These are phyloP conservation scores for Nephrocerus scutellatus DNA, from an alignment of 2,888 invertebrate genomes.

Conservation along the genomic window DNA sequence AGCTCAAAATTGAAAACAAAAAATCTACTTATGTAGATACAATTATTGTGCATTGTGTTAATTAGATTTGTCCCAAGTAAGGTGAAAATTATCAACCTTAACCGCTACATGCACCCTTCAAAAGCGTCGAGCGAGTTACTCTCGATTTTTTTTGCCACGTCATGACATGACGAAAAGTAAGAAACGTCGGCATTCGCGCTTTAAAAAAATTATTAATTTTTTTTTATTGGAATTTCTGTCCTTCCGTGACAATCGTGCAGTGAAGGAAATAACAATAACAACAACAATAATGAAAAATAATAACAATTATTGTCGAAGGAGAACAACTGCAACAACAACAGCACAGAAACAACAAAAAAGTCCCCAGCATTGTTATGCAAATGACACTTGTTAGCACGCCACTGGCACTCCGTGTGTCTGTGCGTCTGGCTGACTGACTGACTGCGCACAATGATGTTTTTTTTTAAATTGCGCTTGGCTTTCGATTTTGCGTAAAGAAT, in stretches of 20 bases:
- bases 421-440: too few relatives aligned
- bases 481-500: neutral
- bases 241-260: slow-evolving; percentile 17
- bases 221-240: slow-evolving; percentile 13
- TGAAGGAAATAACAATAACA: slow-evolving; percentile 17
- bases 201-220: slow-evolving; percentile 10
- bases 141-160: slow-evolving; percentile 16
- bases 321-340: slow-evolving; percentile 14
- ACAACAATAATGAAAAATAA: slow-evolving; percentile 18
- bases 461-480: neutral
- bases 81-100: too few relatives aligned
- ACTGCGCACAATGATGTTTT: neutral
- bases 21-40: too few relatives aligned
- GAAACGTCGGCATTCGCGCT: too few relatives aligned
- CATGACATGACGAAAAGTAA: neutral
- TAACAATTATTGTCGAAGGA: slow-evolving; percentile 22
- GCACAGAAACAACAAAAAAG: slow-evolving; percentile 20
- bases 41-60: too few relatives aligned
- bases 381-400: slow-evolving; percentile 46
- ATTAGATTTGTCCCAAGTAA: too few relatives aligned
- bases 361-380: slow-evolving; percentile 47
- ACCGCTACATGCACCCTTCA: too few relatives aligned
- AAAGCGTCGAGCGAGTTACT: too few relatives aligned
- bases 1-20: too few relatives aligned
- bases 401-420: too few relatives aligned